phyloP scores from a whole-genome alignment of 2,888 invertebrate species.

The Heliconius aoede region DNA sequence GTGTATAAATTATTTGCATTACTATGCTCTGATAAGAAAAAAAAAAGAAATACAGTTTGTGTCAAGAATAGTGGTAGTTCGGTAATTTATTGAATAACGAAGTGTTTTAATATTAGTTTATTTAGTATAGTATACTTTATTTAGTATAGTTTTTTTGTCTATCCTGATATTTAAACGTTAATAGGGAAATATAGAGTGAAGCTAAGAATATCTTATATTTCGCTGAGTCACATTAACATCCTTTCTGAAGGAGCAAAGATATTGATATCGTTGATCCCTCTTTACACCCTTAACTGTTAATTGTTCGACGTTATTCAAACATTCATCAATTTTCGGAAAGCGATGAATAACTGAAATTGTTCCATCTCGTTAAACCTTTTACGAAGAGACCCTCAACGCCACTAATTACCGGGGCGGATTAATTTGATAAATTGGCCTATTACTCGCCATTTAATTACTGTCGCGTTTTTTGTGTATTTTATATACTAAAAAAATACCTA shows the following conservation, averaged over 20 bases:
- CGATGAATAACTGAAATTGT: constrained; percentile 53
- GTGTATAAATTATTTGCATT: neutral
- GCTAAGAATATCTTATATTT: neutral
- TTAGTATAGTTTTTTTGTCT: neutral
- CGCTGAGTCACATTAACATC: neutral
- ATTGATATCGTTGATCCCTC: constrained; percentile 17
- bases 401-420: constrained; percentile 56
- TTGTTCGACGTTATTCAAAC: constrained; percentile 40
- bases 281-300: constrained; percentile 41
- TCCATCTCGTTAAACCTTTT: constrained; percentile 59
- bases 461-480: constrained; percentile 39
- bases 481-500: neutral
- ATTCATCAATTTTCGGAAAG: constrained; percentile 61
- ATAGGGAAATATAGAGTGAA: neutral
- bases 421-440: constrained; percentile 59
- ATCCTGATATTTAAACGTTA: neutral
- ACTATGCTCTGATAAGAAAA: neutral
- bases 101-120: neutral
- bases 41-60: too few relatives aligned
- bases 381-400: constrained; percentile 48
- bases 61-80: neutral
- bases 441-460: constrained; percentile 33
- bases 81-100: neutral
- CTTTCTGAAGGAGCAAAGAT: neutral
- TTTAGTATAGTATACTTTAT: too few relatives aligned